Evolutionary conservation across 2,797 vertebrate species (phyloP).

Genomic region (Sus cebifrons): DNA sequence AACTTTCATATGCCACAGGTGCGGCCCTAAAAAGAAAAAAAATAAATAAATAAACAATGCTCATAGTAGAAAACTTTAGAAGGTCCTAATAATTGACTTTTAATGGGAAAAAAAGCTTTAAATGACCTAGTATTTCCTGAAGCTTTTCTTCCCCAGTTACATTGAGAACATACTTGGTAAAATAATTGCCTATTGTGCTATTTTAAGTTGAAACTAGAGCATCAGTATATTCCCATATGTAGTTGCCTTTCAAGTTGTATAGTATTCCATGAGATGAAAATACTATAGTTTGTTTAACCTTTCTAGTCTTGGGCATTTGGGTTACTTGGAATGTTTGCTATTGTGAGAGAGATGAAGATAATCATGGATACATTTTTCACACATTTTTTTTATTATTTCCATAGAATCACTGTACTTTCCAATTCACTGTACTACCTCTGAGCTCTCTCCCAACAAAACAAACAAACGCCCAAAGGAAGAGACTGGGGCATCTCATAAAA

Average conservation of each 20-base stretch:
- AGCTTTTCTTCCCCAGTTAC: background rate
- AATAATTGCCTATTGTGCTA: background rate
- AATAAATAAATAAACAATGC: background rate
- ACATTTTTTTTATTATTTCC: background rate
- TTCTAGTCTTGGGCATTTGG: background rate
- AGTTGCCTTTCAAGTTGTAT: background rate
- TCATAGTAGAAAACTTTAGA: background rate
- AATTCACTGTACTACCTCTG: background rate
- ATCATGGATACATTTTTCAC: background rate
- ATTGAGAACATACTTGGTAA: background rate
- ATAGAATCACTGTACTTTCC: background rate
- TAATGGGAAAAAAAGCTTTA: background rate
- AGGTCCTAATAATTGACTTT: background rate
- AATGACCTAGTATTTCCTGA: background rate
- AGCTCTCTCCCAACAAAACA: background rate
- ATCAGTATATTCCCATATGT: background rate
- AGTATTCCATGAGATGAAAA: background rate
- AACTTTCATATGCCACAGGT: no score
- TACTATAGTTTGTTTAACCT: background rate
- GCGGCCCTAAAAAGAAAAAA: no score
- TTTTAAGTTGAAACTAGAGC: conserved; percentile 7
- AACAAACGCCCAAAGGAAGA: background rate
- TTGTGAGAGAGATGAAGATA: background rate
- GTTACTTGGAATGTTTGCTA: background rate
- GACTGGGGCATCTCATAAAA: background rate